Evolutionary conservation across 2,113 vertebrate species (phyloP).

Genomic region (Aptenodytes forsteri): DNA sequence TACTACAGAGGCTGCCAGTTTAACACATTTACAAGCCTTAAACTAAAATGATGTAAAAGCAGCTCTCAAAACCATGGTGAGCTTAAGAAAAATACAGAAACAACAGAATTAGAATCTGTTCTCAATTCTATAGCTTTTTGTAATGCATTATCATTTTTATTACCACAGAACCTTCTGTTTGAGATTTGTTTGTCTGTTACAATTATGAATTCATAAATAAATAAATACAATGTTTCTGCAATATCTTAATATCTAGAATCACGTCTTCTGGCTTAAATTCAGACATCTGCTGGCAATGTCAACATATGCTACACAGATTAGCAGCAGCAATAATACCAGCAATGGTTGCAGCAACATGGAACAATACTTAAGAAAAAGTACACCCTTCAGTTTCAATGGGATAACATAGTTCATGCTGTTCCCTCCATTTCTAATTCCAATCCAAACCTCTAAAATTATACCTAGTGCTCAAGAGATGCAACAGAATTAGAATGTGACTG

Average conservation of each 20-base stretch:
- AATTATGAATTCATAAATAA: conserved; percentile 1
- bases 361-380: neutral
- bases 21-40: neutral
- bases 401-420: neutral
- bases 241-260: neutral
- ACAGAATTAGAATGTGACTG: neutral
- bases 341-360: neutral
- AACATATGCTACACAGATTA: neutral
- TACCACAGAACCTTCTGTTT: neutral
- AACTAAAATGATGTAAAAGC: neutral
- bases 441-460: neutral
- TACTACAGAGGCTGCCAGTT: neutral
- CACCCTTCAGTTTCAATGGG: neutral
- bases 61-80: neutral
- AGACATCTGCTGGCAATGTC: conserved; percentile 29
- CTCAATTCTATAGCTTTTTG: neutral
- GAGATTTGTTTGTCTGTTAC: neutral
- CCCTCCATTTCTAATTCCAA: neutral
- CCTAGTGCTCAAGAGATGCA: neutral
- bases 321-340: neutral
- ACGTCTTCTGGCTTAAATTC: neutral
- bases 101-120: neutral
- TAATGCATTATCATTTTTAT: neutral
- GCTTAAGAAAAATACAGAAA: neutral
- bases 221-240: neutral